Percentiles rank a stretch among this genome's conserved stretches.
Conservation (phyloP, 2,113 vertebrate genomes). For the cattle (Bos taurus) region DNA sequence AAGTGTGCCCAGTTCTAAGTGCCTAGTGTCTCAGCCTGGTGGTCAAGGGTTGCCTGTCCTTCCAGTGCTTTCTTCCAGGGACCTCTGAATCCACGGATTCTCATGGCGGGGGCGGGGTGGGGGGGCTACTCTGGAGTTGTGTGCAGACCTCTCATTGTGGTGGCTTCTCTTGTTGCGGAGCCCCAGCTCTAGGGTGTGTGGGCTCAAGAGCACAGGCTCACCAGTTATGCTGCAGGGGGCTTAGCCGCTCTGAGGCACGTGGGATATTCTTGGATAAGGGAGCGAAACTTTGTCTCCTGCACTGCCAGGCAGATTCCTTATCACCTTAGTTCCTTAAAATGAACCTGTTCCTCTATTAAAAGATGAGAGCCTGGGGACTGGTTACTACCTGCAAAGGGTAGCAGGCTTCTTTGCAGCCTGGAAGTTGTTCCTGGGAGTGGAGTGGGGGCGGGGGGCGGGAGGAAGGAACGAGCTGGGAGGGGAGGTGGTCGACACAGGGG, state of each 20-base stretch:
- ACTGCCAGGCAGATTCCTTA: neutral
- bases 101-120: too few species aligned
- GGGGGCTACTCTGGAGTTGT: neutral
- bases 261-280: neutral
- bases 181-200: neutral
- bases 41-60: neutral
- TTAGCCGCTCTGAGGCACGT: neutral
- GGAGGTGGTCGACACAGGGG: neutral
- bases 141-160: neutral
- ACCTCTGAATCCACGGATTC: neutral
- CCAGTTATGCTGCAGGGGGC: neutral
- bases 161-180: neutral
- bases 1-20: neutral
- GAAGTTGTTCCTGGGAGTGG: neutral
- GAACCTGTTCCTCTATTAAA: neutral
- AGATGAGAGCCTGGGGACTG: neutral
- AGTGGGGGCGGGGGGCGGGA: neutral
- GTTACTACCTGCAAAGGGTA: accelerated
- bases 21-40: neutral
- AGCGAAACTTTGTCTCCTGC: neutral
- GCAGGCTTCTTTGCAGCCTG: accelerated
- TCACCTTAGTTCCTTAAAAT: neutral
- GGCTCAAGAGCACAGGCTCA: neutral
- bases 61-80: neutral
- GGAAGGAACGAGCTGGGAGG: neutral